Base-by-base conservation (phyloP, 2,797 vertebrate species). In the Eremophila alpestris region DNA sequence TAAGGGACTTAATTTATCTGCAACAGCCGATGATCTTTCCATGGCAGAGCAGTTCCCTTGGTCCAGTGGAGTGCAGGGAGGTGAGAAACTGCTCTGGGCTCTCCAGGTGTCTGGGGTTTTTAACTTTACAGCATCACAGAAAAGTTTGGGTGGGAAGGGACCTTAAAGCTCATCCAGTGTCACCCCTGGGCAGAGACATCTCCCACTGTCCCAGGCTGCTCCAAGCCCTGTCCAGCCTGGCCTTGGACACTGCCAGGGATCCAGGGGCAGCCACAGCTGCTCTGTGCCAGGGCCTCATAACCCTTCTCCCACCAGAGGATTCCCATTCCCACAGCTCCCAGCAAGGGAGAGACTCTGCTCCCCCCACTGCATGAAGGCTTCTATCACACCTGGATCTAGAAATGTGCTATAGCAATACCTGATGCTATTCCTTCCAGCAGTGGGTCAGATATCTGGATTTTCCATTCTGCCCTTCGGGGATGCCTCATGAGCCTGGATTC, bases 91-190 rank as follows among this genome's bases (percentile, higher is more conserved):
- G 30, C 52, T 60, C 32, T 59, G 49, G 52, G 5, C 30, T 56
- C 36, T 34, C 32, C 40, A 65, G 17, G 10, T 30, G 2, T 24
- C 24, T 29, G 27, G 1, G 19, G 19, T 8, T 75, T 36, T 43
- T 30, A 32, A 16, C 22, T 48, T 68, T 6, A 48, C 13, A 59
- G 34, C 38, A 54, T 19, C 62, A 32, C 11, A 20, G 77, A 55
- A 32, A 29, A 10, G 4, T 55, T 49, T 36, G 36, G 22, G 21
- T n/a, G 7, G 20, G 36, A 24, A 48, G 14, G 20, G 16, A 49
- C 16, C 16, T 4, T n/a, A n/a, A 24, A 69, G 5, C 11, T 4
- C 32, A 20, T 4, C 40, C 43, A 6, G 1, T 30, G 0, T 20
- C 46, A 59, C 52, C 30, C 10, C 34, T 73, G 46, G 14, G 5